Conservation (phyloP, 2,113 vertebrate species). For the Recurvirostra avosetta region DNA sequence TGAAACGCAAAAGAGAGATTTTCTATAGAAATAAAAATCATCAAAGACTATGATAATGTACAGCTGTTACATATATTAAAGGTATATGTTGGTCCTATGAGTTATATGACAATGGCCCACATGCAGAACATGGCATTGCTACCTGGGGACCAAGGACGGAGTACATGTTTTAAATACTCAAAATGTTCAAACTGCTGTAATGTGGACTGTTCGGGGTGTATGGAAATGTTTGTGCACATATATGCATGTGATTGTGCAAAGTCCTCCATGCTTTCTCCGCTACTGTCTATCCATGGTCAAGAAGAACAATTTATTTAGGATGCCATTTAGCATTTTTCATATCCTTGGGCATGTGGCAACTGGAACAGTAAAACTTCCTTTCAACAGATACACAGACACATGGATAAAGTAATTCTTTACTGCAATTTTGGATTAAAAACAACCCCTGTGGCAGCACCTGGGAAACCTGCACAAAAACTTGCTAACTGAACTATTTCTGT, state of each 20-base stretch:
- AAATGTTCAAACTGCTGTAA: neutral
- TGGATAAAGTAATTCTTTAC: neutral
- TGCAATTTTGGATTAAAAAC: neutral
- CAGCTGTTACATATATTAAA: neutral
- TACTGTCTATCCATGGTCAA: neutral
- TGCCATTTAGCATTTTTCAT: neutral
- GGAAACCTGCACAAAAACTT: neutral
- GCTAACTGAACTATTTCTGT: neutral
- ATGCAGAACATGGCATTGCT: neutral
- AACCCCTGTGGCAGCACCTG: neutral
- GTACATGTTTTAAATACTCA: neutral
- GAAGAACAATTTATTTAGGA: neutral
- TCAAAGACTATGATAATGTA: neutral
- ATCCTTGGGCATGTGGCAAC: neutral
- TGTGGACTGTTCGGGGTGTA: neutral
- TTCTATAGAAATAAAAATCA: neutral
- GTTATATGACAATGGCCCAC: neutral
- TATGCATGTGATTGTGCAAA: neutral
- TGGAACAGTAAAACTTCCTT: neutral
- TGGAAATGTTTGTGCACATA: neutral
- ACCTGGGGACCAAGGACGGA: neutral
- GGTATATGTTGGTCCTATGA: neutral
- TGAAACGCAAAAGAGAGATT: neutral
- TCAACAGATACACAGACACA: neutral
- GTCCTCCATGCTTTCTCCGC: neutral